phyloP scores from a whole-genome alignment of 1,140 invertebrate species.

The Drosophila tropicalis region DNA sequence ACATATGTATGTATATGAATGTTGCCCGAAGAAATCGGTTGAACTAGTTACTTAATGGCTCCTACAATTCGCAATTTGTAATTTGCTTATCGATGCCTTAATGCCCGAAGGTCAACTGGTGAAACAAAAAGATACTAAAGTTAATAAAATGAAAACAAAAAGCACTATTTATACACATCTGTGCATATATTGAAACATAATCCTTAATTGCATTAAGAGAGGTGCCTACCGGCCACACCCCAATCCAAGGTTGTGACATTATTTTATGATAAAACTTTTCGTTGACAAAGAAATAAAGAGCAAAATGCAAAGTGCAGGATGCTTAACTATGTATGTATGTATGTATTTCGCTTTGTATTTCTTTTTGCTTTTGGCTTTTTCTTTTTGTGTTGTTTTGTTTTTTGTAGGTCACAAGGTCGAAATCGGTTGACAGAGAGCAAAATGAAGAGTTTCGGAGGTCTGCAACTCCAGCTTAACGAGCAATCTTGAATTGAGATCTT shows the following conservation, averaged over 20 bases:
- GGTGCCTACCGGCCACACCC: slow-evolving; percentile 29
- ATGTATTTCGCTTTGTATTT: too few species aligned
- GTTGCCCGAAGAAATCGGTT: slow-evolving; percentile 15
- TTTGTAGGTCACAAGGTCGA: slow-evolving; percentile 69
- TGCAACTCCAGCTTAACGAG: slow-evolving; percentile 13
- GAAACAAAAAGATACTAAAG: neutral
- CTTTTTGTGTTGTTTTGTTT: slow-evolving; percentile 4
- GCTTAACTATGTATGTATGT: slow-evolving; percentile 21
- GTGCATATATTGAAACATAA: slow-evolving; percentile 39
- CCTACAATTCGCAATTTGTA: slow-evolving; percentile 9
- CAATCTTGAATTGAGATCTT: slow-evolving; percentile 15
- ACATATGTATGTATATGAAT: neutral
- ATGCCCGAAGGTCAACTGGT: slow-evolving; percentile 33
- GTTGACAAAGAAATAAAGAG: slow-evolving; percentile 7
- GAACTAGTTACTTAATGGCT: slow-evolving; percentile 15
- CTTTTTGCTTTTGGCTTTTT: slow-evolving; percentile 34
- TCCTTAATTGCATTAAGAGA: slow-evolving; percentile 48
- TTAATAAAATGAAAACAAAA: neutral
- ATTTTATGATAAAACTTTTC: slow-evolving; percentile 22
- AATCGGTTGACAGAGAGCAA: slow-evolving; percentile 36
- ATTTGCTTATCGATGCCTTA: slow-evolving; percentile 52
- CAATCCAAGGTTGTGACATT: slow-evolving; percentile 22
- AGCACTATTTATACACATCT: neutral
- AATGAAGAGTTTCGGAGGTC: slow-evolving; percentile 5
- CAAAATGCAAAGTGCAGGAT: slow-evolving; percentile 45